These are phyloP conservation scores for Albula glossodonta DNA, from an alignment of 2,113 vertebrate species.

Conservation along the genomic window DNA sequence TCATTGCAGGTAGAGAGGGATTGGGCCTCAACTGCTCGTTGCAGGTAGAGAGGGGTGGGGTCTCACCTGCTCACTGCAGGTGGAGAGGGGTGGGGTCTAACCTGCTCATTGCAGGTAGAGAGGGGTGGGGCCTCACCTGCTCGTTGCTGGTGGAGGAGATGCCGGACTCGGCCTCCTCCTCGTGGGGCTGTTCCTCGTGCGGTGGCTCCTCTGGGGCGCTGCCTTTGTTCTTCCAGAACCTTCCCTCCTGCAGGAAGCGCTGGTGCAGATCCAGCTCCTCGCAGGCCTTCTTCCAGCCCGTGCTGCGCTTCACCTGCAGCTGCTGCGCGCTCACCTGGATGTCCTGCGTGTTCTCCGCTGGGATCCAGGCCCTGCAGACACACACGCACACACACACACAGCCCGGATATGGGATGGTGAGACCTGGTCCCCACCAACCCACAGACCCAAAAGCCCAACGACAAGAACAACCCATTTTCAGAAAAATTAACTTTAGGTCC, in stretches of 20 bases:
- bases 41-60: too few relatives aligned
- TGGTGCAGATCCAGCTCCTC: slow-evolving; percentile 94
- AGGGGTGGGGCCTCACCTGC: slow-evolving; percentile 70
- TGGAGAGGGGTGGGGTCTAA: too few relatives aligned
- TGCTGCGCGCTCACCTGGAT: slow-evolving; percentile 94
- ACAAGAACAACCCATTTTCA: too few relatives aligned
- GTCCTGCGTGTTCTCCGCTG: slow-evolving; percentile 94
- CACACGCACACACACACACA: too few relatives aligned
- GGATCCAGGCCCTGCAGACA: slow-evolving; percentile 91
- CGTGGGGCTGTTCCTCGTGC: slow-evolving; percentile 10
- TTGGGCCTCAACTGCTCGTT: too few relatives aligned
- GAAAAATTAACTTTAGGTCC: too few relatives aligned
- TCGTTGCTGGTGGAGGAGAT: slow-evolving; percentile 99
- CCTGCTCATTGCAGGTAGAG: neutral
- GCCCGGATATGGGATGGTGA: too few relatives aligned
- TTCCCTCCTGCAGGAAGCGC: slow-evolving; percentile 88
- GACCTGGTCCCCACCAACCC: too few relatives aligned
- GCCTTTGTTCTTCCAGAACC: slow-evolving; percentile 77
- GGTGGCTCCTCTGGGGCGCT: slow-evolving; percentile 33
- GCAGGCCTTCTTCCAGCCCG: slow-evolving; percentile 96
- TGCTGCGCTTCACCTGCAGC: slow-evolving; percentile 95
- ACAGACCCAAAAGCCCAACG: too few relatives aligned
- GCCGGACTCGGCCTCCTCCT: slow-evolving; percentile 94
- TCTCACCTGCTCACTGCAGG: too few relatives aligned
- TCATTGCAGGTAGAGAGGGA: too few relatives aligned